Percentiles rank a stretch among this genome's conserved stretches.
These are phyloP conservation scores for Sycophila texana DNA, from an alignment of 2,888 invertebrate genomes.

Conservation along the genomic window DNA sequence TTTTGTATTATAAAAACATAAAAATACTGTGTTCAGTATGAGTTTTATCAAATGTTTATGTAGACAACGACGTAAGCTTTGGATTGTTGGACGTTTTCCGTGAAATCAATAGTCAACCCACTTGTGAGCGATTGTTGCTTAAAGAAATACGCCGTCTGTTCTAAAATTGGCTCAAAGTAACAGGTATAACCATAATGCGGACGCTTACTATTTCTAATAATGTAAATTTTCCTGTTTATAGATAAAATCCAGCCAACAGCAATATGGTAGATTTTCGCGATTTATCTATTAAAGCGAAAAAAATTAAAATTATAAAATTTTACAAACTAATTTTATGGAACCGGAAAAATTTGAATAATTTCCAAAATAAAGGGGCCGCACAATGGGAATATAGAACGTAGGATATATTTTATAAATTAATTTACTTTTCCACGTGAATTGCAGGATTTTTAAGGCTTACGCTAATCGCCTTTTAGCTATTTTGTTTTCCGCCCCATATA, in stretches of 20 bases:
- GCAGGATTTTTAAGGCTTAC: neutral
- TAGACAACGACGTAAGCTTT: constrained; percentile 5
- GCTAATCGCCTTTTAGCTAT: constrained; percentile 24
- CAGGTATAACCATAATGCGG: constrained; percentile 1
- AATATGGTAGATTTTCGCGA: too few species aligned
- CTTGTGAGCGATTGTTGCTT: constrained; percentile 27
- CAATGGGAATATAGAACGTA: neutral
- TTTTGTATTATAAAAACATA: too few species aligned
- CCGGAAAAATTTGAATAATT: too few species aligned
- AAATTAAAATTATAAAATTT: too few species aligned
- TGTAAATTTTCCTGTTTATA: neutral
- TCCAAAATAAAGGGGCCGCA: too few species aligned
- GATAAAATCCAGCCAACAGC: neutral
- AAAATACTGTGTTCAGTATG: neutral
- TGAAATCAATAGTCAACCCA: constrained; percentile 36
- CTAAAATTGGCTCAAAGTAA: constrained; percentile 21
- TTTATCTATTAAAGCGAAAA: too few species aligned
- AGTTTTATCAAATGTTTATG: constrained; percentile 15
- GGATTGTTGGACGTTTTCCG: constrained; percentile 12
- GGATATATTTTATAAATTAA: neutral
- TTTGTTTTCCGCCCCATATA: constrained; percentile 30
- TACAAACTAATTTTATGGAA: too few species aligned
- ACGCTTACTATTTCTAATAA: neutral
- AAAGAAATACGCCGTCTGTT: constrained; percentile 13
- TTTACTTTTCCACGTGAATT: neutral